A percentile compares a stretch with the other conserved stretches of the same genome.
Evolutionary conservation across 2,888 invertebrate genomes (phyloP).

Genomic region (Gymnosoma rotundatum): DNA sequence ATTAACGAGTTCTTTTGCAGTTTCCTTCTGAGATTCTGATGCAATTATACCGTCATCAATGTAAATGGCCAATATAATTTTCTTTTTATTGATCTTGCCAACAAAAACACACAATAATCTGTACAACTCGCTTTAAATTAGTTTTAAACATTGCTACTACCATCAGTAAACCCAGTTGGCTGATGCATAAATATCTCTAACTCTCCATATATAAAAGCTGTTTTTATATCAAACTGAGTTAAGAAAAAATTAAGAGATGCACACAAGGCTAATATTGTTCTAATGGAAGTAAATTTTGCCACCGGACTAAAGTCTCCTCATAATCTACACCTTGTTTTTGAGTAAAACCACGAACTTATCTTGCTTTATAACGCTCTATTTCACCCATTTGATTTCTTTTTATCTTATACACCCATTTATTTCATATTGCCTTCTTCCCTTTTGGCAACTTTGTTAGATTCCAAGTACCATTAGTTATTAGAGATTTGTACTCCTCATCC

Average conservation of each 20-base stretch:
- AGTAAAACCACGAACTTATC: conserved; percentile 67
- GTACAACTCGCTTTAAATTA: conserved; percentile 65
- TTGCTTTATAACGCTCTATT: conserved; percentile 48
- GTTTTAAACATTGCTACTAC: conserved; percentile 66
- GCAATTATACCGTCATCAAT: conserved; percentile 73
- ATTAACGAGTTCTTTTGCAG: conserved; percentile 22
- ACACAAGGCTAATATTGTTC: conserved; percentile 46
- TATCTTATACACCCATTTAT: conserved; percentile 16
- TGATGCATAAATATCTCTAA: conserved; percentile 65
- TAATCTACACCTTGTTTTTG: conserved; percentile 13
- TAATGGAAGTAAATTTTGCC: no score
- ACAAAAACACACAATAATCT: conserved; percentile 75
- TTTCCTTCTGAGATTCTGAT: conserved; percentile 51
- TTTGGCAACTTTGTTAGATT: conserved; percentile 16
- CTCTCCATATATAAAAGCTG: conserved; percentile 62
- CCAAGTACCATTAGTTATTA: conserved; percentile 14
- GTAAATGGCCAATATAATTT: conserved; percentile 72
- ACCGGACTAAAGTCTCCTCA: no score
- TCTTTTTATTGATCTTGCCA: conserved; percentile 22
- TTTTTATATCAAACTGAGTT: conserved; percentile 59
- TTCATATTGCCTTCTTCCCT: neutral
- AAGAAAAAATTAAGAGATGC: conserved; percentile 44
- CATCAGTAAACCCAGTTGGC: conserved; percentile 64
- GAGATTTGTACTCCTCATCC: conserved; percentile 47
- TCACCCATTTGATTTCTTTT: conserved; percentile 20